Conservation (phyloP, 2,888 invertebrate species). For the Polylopha cassiicola region DNA sequence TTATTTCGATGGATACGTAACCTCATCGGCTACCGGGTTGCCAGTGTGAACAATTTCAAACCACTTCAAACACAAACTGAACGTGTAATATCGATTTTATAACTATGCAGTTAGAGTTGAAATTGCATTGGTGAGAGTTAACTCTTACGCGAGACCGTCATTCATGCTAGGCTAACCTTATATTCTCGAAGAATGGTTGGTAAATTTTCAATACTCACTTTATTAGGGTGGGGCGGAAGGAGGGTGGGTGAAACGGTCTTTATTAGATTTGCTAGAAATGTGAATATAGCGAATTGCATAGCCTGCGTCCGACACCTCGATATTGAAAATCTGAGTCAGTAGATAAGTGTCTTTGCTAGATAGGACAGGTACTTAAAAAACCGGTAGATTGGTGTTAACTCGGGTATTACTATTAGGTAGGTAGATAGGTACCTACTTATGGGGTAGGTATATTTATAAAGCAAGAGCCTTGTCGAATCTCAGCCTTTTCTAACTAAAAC, state of each 20-base stretch:
- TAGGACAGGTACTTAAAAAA: too few relatives aligned
- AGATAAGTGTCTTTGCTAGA: too few relatives aligned
- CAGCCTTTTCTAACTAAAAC: too few relatives aligned
- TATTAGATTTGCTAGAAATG: constrained; percentile 74
- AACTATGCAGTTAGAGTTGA: constrained; percentile 25
- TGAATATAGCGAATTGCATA: constrained; percentile 54
- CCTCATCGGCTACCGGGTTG: constrained; percentile 37
- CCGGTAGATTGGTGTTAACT: too few relatives aligned
- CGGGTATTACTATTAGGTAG: too few relatives aligned
- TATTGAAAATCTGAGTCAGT: constrained; percentile 37
- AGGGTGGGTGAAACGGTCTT: constrained; percentile 66
- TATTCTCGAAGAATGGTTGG: constrained; percentile 75
- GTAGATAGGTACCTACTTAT: too few relatives aligned
- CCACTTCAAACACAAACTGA: constrained; percentile 25
- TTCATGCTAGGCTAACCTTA: constrained; percentile 66
- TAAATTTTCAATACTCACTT: constrained; percentile 79
- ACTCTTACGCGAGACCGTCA: constrained; percentile 49
- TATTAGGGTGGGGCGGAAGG: constrained; percentile 70
- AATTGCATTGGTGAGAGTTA: constrained; percentile 25
- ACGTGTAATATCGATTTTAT: constrained; percentile 26
- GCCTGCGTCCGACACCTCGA: constrained; percentile 54
- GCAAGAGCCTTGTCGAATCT: too few relatives aligned
- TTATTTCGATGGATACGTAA: constrained; percentile 53
- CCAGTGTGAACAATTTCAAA: constrained; percentile 41
- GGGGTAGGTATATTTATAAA: too few relatives aligned